phyloP scores from a whole-genome alignment of 2,113 vertebrate genomes.

The Passer domesticus region DNA sequence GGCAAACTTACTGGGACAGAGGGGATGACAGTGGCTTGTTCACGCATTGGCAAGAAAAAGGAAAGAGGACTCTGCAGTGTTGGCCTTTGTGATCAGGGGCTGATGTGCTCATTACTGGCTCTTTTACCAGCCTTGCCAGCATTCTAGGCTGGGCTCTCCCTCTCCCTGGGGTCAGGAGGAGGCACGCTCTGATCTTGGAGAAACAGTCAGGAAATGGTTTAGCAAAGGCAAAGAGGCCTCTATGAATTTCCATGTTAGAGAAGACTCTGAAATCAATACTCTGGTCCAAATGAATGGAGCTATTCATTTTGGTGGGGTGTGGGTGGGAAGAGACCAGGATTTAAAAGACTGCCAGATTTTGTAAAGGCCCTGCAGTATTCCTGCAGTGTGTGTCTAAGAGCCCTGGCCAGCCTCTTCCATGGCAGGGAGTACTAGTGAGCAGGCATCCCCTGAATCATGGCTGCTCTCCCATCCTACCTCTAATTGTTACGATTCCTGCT shows the following conservation, averaged over 20 bases:
- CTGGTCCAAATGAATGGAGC: slow-evolving; percentile 60
- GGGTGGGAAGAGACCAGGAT: not conserved
- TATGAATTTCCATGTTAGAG: slow-evolving; percentile 65
- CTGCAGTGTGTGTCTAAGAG: not conserved
- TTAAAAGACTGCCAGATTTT: slow-evolving; percentile 23
- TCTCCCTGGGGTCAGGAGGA: slow-evolving; percentile 56
- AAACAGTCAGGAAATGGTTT: slow-evolving; percentile 64
- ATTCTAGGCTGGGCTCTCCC: slow-evolving; percentile 7
- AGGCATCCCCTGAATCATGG: not conserved
- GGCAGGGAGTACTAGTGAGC: not conserved
- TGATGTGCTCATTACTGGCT: not conserved
- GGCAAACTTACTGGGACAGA: not conserved
- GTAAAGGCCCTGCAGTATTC: not conserved
- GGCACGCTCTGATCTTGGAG: slow-evolving; percentile 46
- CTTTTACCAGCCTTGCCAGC: slow-evolving; percentile 13
- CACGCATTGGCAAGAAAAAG: fast-evolving
- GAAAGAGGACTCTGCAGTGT: not conserved
- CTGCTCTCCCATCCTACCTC: not conserved
- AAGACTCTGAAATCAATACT: slow-evolving; percentile 66
- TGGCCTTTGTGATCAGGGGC: not conserved
- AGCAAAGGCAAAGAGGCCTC: slow-evolving; percentile 44
- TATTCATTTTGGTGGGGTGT: slow-evolving; percentile 62
- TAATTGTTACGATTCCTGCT: not conserved
- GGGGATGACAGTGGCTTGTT: not conserved
- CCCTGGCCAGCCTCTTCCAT: not conserved